Evolutionary conservation across 2,797 vertebrate species (phyloP).

Genomic region (Ptychadena robeensis): DNA sequence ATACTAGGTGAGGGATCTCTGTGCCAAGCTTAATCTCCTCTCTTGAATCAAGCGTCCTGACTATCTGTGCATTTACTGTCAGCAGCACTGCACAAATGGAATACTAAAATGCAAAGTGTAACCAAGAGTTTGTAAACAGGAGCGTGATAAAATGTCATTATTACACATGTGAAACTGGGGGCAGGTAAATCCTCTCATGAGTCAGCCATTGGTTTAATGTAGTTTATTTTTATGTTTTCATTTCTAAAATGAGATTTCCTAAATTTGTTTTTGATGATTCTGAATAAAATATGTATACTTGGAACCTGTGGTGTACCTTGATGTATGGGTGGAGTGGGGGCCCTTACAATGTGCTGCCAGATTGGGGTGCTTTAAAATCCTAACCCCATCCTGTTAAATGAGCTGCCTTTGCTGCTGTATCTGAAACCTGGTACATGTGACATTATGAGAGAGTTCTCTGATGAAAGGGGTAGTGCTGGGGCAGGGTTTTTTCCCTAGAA

Average conservation of each 20-base stretch:
- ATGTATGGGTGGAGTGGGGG: too few species aligned
- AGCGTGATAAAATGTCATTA: not conserved
- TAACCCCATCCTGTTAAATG: too few species aligned
- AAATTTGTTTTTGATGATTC: not conserved
- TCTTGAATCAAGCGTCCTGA: slow-evolving; percentile 5
- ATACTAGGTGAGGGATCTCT: slow-evolving; percentile 28
- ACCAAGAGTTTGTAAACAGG: not conserved
- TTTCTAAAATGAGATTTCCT: too few species aligned
- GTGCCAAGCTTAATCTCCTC: slow-evolving; percentile 47
- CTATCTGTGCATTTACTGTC: slow-evolving; percentile 45
- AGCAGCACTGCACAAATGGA: not conserved
- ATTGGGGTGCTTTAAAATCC: too few species aligned
- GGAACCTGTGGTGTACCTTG: too few species aligned
- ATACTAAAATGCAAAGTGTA: not conserved
- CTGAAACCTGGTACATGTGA: too few species aligned
- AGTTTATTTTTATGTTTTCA: too few species aligned
- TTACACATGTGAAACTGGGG: not conserved
- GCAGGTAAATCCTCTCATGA: not conserved
- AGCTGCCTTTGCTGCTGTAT: too few species aligned
- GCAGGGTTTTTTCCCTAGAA: too few species aligned
- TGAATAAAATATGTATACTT: not conserved
- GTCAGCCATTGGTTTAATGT: not conserved
- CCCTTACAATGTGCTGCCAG: too few species aligned
- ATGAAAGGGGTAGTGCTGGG: too few species aligned
- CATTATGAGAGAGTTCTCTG: too few species aligned